A percentile compares a stretch with the other conserved stretches of the same genome.
Evolutionary conservation across 2,888 invertebrate genomes (phyloP).

Genomic region (Hecatera dysodea): DNA sequence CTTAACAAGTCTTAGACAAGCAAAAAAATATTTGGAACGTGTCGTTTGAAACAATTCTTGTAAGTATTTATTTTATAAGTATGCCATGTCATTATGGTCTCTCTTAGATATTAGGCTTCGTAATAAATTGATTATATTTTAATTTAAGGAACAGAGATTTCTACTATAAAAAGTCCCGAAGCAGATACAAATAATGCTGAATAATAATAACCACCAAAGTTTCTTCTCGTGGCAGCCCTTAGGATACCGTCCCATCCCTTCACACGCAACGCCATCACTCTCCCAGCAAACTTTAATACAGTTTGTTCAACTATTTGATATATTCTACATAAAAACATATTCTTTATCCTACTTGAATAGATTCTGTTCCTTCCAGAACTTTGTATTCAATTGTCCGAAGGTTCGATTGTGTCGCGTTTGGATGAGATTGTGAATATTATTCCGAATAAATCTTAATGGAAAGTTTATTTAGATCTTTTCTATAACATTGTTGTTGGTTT

Average conservation of each 20-base stretch:
- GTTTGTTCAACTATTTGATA: conserved; percentile 73
- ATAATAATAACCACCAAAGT: not conserved
- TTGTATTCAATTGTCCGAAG: conserved; percentile 61
- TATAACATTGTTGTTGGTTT: not conserved
- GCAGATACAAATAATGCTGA: not conserved
- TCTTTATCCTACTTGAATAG: conserved; percentile 59
- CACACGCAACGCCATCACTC: conserved; percentile 63
- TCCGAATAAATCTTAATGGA: conserved; percentile 18
- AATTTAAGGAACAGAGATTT: not conserved
- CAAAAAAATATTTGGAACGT: too few species aligned
- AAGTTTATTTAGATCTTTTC: conserved; percentile 20
- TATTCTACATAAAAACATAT: conserved; percentile 67
- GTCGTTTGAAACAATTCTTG: not conserved
- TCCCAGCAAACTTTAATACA: conserved; percentile 71
- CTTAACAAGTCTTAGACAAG: too few species aligned
- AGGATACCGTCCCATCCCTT: conserved; percentile 38
- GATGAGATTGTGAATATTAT: conserved; percentile 46
- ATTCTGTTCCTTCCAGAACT: conserved; percentile 52
- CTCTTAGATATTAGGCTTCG: too few species aligned
- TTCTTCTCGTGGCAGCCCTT: conserved; percentile 29
- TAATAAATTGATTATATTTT: not conserved
- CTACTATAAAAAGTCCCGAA: not conserved
- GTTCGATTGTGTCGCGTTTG: conserved; percentile 45
- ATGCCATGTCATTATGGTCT: too few species aligned
- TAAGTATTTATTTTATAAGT: too few species aligned